Evolutionary conservation across 2,888 invertebrate species (phyloP), one percentile per base, ranked within the genome.

Genomic region (Orthosia gracilis): DNA sequence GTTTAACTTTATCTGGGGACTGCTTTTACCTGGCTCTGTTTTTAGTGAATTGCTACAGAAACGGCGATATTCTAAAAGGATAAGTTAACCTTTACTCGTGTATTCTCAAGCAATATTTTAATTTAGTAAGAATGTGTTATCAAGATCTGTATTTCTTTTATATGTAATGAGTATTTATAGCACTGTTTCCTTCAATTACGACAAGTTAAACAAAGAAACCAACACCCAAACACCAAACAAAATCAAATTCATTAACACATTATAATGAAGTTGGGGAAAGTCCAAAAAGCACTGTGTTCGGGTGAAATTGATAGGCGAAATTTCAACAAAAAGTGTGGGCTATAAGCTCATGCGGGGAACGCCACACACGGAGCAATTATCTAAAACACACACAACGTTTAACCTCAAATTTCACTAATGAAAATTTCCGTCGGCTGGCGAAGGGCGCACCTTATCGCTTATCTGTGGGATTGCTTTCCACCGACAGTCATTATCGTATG

Each of bases 391-490:
- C 95, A 95, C 59, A 92, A 90, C 94, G 91, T 93, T 93, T 94
- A 94, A 94, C 94, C 94, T 94, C 93, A 92, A 95, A 94, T 93
- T 94, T 94, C 89, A 92, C 94, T 95, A 95, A 96, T 96, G 96
- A 95, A 96, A 94, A 94, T 94, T 94, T 93, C 93, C 93, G 92
- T 92, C 90, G 89, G 67, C 82, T 83, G 85, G 80, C 83, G 89
- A 76, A 83, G 93, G 95, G 94, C 91, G 94, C 94, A 93, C 94
- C 96, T 95, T 95, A 95, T 95, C 95, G 92, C 84, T 88, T 94
- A 95, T 95, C 95, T 92, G 90, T 77, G 87, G 91, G 94, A 94
- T 95, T 93, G 94, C 92, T 91, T 92, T 91, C 88, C 89, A 87
- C 86, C 84, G 91, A 92, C 83, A 85, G 91, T 93, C 94, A 95